phyloP scores from a whole-genome alignment of 2,797 vertebrate genomes.

The Manis crassicaudata region DNA sequence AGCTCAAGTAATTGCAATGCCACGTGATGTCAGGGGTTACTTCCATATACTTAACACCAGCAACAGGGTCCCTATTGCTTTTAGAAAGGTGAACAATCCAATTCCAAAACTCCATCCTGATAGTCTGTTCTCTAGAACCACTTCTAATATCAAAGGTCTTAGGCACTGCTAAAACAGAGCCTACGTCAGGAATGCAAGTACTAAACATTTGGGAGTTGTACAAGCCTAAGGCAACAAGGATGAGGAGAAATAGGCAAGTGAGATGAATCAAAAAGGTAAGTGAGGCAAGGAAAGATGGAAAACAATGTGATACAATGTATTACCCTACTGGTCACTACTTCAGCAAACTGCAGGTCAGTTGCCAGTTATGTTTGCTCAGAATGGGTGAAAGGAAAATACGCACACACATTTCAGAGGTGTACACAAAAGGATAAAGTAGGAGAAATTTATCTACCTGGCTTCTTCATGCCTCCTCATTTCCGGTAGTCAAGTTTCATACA shows the following conservation, averaged over 20 bases:
- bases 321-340: background rate
- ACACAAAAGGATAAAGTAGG: background rate
- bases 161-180: background rate
- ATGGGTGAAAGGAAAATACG: background rate
- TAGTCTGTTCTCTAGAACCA: background rate
- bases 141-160: slow-evolving; percentile 42
- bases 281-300: background rate
- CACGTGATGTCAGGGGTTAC: background rate
- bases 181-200: slow-evolving; percentile 19
- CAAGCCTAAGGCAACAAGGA: background rate
- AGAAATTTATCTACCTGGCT: background rate
- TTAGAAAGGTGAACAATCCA: background rate
- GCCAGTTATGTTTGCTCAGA: background rate
- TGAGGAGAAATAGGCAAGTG: background rate
- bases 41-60: background rate
- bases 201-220: background rate
- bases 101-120: background rate
- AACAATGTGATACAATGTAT: background rate
- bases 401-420: background rate
- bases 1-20: slow-evolving; percentile 4
- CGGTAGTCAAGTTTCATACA: background rate
- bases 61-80: background rate
- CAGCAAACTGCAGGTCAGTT: slow-evolving; percentile 15
- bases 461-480: background rate
- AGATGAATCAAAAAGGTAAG: background rate